Percentiles rank a stretch among this genome's conserved stretches.
Evolutionary conservation across 2,797 vertebrate species (phyloP).

Genomic region (Bovichtus variegatus): DNA sequence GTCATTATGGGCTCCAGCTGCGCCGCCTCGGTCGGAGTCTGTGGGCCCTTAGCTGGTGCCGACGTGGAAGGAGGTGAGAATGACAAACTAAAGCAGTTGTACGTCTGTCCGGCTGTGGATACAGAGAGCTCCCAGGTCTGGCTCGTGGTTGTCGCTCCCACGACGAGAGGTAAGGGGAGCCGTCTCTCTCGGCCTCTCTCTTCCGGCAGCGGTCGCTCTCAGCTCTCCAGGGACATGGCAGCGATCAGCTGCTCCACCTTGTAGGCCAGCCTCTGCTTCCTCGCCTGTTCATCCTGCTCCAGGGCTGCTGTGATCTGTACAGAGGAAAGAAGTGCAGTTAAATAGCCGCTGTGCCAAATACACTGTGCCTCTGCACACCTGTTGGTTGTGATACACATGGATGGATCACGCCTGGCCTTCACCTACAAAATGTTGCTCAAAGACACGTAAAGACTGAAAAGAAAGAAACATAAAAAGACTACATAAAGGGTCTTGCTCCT

Average conservation of each 20-base stretch:
- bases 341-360: not conserved
- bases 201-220: slow-evolving; percentile 76
- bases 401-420: no score
- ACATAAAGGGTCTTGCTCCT: no score
- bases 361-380: not conserved
- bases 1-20: slow-evolving; percentile 46
- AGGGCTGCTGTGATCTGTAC: slow-evolving; percentile 92
- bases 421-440: no score
- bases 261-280: slow-evolving; percentile 93
- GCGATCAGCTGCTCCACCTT: slow-evolving; percentile 97
- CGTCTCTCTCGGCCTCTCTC: slow-evolving; percentile 31
- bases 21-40: slow-evolving; percentile 46
- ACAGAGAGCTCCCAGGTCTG: slow-evolving; percentile 58
- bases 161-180: slow-evolving; percentile 70
- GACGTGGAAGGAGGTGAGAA: slow-evolving; percentile 46
- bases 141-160: slow-evolving; percentile 61
- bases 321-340: slow-evolving; percentile 11
- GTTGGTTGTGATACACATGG: not conserved
- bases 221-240: slow-evolving; percentile 97
- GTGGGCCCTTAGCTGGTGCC: slow-evolving; percentile 38
- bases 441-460: no score
- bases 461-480: no score
- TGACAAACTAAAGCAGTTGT: slow-evolving; percentile 61
- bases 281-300: slow-evolving; percentile 96
- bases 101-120: slow-evolving; percentile 53